These are phyloP conservation scores for Petrocephalus zakoni DNA, from an alignment of 2,113 vertebrate species.

Conservation along the genomic window DNA sequence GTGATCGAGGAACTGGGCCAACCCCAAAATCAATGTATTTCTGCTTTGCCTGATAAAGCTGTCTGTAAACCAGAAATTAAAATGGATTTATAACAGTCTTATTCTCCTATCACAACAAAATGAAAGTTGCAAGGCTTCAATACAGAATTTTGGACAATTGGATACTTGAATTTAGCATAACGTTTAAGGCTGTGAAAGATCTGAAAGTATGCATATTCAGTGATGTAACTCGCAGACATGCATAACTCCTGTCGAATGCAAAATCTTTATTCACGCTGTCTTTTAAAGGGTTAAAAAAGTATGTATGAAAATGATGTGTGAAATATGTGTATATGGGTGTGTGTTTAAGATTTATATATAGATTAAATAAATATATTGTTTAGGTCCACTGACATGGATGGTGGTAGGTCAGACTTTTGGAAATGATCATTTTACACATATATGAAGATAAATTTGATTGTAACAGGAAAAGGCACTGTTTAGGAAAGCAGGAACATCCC, in stretches of 20 bases:
- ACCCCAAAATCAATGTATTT: not conserved
- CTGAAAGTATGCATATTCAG: not conserved
- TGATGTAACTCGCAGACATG: not conserved
- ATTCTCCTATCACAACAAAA: not conserved
- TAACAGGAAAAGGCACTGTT: not conserved
- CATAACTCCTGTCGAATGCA: not conserved
- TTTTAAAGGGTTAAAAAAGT: not conserved
- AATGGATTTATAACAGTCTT: not conserved
- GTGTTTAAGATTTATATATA: not conserved
- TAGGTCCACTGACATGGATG: not conserved
- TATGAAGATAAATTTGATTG: not conserved
- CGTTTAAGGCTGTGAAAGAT: not conserved
- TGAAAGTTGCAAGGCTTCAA: not conserved
- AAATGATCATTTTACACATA: not conserved
- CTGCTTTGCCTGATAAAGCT: not conserved
- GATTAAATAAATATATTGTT: not conserved
- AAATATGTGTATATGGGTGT: not conserved
- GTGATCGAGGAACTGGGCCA: not conserved
- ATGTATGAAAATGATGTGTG: not conserved
- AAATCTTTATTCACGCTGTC: not conserved
- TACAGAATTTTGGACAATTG: not conserved
- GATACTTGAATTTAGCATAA: not conserved
- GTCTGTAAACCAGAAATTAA: not conserved
- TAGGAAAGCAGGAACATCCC: not conserved
- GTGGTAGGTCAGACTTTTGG: not conserved